Conservation (phyloP, 2,797 vertebrate species). For the Alauda arvensis region DNA sequence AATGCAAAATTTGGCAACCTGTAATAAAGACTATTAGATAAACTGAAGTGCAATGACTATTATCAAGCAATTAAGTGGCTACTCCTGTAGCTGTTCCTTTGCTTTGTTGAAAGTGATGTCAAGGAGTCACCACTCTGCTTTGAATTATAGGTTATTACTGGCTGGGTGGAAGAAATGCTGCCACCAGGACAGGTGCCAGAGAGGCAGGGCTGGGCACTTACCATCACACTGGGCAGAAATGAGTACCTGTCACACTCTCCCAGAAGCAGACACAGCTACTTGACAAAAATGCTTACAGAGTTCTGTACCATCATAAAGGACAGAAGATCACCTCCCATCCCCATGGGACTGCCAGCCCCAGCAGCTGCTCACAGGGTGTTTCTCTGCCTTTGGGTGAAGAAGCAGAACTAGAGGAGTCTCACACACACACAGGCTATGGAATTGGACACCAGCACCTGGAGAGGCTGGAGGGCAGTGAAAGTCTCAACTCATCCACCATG, state of each 20-base stretch:
- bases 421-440: background rate
- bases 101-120: background rate
- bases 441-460: background rate
- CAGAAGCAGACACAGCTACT: background rate
- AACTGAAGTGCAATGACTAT: background rate
- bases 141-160: background rate
- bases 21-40: slow-evolving; percentile 8
- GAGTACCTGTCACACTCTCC: background rate
- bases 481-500: background rate
- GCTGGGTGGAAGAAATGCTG: slow-evolving; percentile 6
- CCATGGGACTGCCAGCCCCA: background rate
- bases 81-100: background rate
- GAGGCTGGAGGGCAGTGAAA: background rate
- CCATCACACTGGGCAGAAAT: background rate
- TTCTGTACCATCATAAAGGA: background rate
- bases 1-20: background rate
- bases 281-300: background rate
- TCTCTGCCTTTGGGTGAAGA: background rate
- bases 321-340: background rate
- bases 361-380: background rate
- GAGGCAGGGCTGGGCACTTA: background rate
- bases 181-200: slow-evolving; percentile 18
- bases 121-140: background rate
- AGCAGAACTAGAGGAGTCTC: background rate
- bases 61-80: slow-evolving; percentile 11